Percentiles rank a stretch among this genome's conserved stretches.
phyloP scores from a whole-genome alignment of 2,797 vertebrate genomes.

The Falco berigora region DNA sequence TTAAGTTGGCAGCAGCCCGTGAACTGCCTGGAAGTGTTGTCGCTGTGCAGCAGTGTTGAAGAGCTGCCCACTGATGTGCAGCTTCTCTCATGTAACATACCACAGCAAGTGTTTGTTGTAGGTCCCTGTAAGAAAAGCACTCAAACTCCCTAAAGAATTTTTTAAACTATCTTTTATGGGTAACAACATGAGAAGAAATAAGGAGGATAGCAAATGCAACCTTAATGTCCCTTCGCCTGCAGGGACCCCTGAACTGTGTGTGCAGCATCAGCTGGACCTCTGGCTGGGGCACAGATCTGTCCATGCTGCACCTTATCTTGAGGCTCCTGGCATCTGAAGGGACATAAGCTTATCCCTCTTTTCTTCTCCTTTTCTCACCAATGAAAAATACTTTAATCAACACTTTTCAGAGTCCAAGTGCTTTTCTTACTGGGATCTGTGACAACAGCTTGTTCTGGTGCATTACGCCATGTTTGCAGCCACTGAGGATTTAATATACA shows the following conservation, averaged over 20 bases:
- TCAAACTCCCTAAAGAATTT: not conserved
- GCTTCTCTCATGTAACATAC: fast-evolving
- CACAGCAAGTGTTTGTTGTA: not conserved
- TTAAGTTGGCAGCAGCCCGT: not conserved
- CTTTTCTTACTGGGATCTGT: not conserved
- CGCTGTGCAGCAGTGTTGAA: not conserved
- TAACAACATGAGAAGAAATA: not conserved
- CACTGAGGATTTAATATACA: not conserved
- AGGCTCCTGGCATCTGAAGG: not conserved
- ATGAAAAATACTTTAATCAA: not conserved
- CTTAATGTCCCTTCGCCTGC: not conserved
- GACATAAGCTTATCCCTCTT: not conserved
- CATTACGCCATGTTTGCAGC: not conserved
- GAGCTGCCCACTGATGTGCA: not conserved
- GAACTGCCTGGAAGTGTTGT: not conserved
- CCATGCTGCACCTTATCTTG: not conserved
- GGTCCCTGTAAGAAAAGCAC: not conserved
- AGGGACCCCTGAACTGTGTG: not conserved
- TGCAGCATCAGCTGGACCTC: not conserved
- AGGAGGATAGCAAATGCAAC: not conserved
- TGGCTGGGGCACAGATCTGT: not conserved
- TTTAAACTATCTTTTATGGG: not conserved
- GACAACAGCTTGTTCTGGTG: not conserved
- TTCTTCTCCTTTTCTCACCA: not conserved
- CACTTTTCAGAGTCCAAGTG: not conserved